These are phyloP conservation scores for Gryllus bimaculatus DNA, from an alignment of 1,140 invertebrate species.

Conservation along the genomic window DNA sequence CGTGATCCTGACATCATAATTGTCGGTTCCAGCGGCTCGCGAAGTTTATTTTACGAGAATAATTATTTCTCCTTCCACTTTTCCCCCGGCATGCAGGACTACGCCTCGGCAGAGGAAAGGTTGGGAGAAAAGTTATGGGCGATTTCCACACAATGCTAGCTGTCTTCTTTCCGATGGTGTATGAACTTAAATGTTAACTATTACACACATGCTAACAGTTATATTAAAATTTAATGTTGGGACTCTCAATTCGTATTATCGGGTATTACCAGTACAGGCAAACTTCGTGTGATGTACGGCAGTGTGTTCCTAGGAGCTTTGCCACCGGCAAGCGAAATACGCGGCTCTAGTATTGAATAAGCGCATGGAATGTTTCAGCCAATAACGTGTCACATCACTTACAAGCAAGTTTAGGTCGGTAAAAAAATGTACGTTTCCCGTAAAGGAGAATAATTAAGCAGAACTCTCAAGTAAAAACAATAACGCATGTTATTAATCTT, in stretches of 20 bases:
- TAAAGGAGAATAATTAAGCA: no score
- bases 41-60: constrained; percentile 1
- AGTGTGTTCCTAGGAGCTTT: not conserved
- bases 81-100: not conserved
- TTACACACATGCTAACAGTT: not conserved
- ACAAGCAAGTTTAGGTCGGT: no score
- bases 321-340: not conserved
- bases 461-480: no score
- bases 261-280: not conserved
- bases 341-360: no score
- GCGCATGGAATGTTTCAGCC: no score
- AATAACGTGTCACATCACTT: no score
- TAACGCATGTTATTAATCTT: no score
- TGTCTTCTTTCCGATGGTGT: no score
- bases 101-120: not conserved
- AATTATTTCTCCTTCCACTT: not conserved
- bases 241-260: not conserved
- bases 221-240: not conserved
- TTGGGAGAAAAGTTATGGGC: not conserved
- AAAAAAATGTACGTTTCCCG: no score
- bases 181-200: not conserved
- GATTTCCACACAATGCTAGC: not conserved
- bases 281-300: not conserved
- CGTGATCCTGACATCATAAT: not conserved
- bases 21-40: not conserved